Percentiles rank a stretch among this genome's conserved stretches.
These are phyloP conservation scores for Mormyrops attenuatus DNA, from an alignment of 2,797 vertebrate genomes.

Conservation along the genomic window DNA sequence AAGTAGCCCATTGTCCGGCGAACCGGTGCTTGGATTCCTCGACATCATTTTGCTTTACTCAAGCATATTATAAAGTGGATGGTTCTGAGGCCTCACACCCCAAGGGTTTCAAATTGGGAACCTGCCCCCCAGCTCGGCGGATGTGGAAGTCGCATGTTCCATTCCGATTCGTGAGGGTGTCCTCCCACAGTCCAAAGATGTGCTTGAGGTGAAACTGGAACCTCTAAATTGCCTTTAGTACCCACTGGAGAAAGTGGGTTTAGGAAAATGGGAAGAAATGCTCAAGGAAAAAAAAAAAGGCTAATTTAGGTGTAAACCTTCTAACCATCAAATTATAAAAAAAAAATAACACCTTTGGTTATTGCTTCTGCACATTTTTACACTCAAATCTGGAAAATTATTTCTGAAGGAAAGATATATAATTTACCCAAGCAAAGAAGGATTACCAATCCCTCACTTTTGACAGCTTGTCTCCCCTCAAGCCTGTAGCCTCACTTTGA, in stretches of 20 bases:
- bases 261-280: background rate
- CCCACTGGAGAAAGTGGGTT: background rate
- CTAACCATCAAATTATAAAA: background rate
- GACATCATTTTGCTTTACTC: slow-evolving; percentile 25
- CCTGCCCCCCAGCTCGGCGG: background rate
- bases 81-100: background rate
- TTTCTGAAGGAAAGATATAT: background rate
- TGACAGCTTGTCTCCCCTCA: background rate
- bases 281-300: background rate
- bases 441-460: background rate
- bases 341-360: background rate
- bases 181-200: background rate
- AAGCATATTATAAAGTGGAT: background rate
- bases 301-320: background rate
- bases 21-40: slow-evolving; percentile 50
- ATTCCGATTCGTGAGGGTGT: background rate
- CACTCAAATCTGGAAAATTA: background rate
- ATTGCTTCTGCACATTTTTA: background rate
- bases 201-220: background rate
- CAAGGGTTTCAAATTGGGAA: background rate
- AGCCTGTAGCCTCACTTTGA: background rate
- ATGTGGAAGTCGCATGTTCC: background rate
- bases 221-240: background rate
- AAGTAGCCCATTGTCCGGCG: slow-evolving; percentile 59
- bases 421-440: background rate